Evolutionary conservation across 2,888 invertebrate genomes (phyloP).

Genomic region (Metellina segmentata): DNA sequence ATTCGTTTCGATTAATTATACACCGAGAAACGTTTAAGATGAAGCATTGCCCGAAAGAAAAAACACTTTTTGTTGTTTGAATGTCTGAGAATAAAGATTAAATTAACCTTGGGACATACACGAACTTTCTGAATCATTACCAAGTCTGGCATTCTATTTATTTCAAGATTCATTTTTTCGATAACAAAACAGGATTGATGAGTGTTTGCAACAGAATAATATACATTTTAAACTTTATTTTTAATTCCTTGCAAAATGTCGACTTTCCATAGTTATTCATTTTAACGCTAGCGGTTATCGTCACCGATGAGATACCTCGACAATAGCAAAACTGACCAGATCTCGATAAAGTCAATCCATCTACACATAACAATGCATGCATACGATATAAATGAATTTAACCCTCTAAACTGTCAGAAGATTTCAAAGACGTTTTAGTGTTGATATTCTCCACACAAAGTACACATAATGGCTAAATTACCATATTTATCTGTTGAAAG

Average conservation of each 20-base stretch:
- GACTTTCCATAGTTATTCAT: neutral
- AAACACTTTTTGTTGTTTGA: neutral
- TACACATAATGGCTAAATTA: too few species aligned
- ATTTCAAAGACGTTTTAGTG: too few species aligned
- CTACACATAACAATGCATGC: too few species aligned
- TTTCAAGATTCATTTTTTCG: neutral
- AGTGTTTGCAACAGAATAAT: neutral
- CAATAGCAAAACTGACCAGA: too few species aligned
- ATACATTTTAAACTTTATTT: neutral
- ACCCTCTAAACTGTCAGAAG: too few species aligned
- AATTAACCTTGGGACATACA: neutral
- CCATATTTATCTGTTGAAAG: too few species aligned
- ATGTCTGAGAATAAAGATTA: neutral
- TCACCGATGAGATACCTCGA: too few species aligned
- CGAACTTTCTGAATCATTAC: neutral
- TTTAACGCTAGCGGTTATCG: too few species aligned
- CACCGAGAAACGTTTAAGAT: neutral
- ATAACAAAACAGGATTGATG: neutral
- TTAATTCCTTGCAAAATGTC: neutral
- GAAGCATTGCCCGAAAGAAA: neutral
- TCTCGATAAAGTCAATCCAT: too few species aligned
- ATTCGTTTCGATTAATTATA: conserved; percentile 18
- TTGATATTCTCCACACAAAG: too few species aligned
- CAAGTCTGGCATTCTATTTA: neutral
- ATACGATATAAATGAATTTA: too few species aligned